Conservation (phyloP, 2,888 invertebrate species). For the Dexiosoma caninum region DNA sequence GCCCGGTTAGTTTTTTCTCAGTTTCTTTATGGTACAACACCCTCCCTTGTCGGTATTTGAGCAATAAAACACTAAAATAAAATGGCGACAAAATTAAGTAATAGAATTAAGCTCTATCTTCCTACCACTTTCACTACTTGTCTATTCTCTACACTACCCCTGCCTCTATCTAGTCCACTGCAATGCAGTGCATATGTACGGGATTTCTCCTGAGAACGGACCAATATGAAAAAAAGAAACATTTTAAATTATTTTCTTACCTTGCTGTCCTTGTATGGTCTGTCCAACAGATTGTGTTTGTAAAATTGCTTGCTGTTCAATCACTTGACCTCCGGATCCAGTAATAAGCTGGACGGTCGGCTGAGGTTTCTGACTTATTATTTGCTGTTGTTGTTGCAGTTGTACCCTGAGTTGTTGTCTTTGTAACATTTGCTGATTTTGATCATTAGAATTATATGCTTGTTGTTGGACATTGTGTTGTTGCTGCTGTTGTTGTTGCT, state of each 20-base stretch:
- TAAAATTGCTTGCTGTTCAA: conserved; percentile 70
- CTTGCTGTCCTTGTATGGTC: conserved; percentile 42
- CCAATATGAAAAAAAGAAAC: background rate
- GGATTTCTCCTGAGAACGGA: too few relatives aligned
- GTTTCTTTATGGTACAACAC: too few relatives aligned
- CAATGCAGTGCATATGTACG: too few relatives aligned
- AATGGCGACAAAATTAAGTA: too few relatives aligned
- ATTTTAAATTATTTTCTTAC: conserved; percentile 18
- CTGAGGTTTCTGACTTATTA: conserved; percentile 66
- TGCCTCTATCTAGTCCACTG: too few relatives aligned
- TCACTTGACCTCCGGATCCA: conserved; percentile 68
- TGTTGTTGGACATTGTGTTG: conserved; percentile 68
- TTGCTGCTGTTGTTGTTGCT: conserved; percentile 62
- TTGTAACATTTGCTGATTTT: conserved; percentile 76
- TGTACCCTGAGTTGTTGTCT: conserved; percentile 75
- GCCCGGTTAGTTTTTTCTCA: too few relatives aligned
- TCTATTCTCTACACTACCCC: too few relatives aligned
- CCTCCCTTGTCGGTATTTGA: too few relatives aligned
- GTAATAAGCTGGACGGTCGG: conserved; percentile 74
- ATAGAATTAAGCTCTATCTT: too few relatives aligned
- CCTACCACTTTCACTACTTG: too few relatives aligned
- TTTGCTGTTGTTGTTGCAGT: conserved; percentile 66
- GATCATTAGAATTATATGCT: conserved; percentile 73
- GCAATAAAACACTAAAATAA: too few relatives aligned
- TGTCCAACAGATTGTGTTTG: conserved; percentile 66